Evolutionary conservation across 2,888 invertebrate species (phyloP), one percentile per base, ranked within the genome.

Genomic region (Mimachlamys varia): DNA sequence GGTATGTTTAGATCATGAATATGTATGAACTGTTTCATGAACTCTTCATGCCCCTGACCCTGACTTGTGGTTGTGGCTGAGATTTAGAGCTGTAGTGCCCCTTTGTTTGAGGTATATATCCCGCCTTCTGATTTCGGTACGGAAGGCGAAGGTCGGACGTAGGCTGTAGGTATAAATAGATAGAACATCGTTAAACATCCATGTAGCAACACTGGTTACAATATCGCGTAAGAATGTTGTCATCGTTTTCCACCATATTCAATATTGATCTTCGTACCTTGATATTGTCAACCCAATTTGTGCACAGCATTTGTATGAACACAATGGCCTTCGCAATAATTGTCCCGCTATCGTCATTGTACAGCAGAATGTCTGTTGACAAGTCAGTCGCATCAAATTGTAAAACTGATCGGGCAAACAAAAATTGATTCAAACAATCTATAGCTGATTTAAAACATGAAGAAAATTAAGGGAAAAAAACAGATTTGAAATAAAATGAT

Each of bases 141-240:
- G 12, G 76, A 76, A 76, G 76, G 76, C 15, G 76, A 76, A 33
- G 12, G 27, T 33, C 33, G 27, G 7, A 12, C 76, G 3, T 33
- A 76, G 33, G 76, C 27, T 76, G 76, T 76, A 76, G 76, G 33
- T 76, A 76, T 76, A 76, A 76, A 76, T 76, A 76, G 76, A 76
- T 33, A 27, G 10, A 76, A 76, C 27, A 27, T 76, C 15, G 27
- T 76, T 33, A 33, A 76, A 76, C 76, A 76, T 76, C 33, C 27
- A 76, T 33, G 22, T 19, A 27, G 22, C 33, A 76, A 76, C 27
- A 76, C 0, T 0, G 33, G 27, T 76, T 76, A 76, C 19, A 15
- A 76, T 76, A 76, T 76, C 76, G 13, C 27, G 33, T 76, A 33
- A 27, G 76, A 76, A 27, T 76, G 76, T 76, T 76, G 76, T 76